Evolutionary conservation across 2,113 vertebrate genomes (phyloP).

Genomic region (Suricata suricatta): DNA sequence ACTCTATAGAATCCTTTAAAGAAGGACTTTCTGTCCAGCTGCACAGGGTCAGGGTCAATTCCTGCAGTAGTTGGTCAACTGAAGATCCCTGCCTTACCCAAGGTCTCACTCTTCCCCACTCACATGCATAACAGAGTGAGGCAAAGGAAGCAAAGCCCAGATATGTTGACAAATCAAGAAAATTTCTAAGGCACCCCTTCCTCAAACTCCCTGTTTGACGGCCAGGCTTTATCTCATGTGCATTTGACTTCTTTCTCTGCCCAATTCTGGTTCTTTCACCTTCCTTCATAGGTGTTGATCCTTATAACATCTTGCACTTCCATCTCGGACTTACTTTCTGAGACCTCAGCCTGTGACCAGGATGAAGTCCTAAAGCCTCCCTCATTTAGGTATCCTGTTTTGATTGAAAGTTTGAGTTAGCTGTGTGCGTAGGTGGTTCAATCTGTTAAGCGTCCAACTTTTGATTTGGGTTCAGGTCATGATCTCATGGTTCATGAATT

Average conservation of each 20-base stretch:
- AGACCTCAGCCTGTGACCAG: background rate
- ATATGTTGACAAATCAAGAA: background rate
- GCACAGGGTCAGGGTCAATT: background rate
- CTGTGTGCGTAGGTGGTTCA: too few species aligned
- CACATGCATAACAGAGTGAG: background rate
- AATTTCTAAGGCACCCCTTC: background rate
- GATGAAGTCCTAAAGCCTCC: background rate
- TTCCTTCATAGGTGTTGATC: conserved; percentile 2
- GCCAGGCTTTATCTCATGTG: background rate
- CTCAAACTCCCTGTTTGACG: background rate
- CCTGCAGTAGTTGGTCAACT: background rate
- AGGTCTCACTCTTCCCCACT: background rate
- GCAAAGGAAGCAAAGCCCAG: background rate
- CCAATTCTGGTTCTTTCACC: background rate
- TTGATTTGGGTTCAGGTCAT: too few species aligned
- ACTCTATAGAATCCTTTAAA: background rate
- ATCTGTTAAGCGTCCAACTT: too few species aligned
- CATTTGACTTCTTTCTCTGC: background rate
- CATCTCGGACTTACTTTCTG: background rate
- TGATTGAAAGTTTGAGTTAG: background rate
- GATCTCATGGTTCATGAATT: too few species aligned
- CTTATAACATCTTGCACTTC: background rate
- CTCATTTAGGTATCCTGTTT: background rate
- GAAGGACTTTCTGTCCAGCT: background rate
- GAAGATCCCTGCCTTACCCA: background rate